Evolutionary conservation across 2,113 vertebrate species (phyloP), one percentile per base, ranked within the genome.

Genomic region (Dolichallabes microphthalmus): DNA sequence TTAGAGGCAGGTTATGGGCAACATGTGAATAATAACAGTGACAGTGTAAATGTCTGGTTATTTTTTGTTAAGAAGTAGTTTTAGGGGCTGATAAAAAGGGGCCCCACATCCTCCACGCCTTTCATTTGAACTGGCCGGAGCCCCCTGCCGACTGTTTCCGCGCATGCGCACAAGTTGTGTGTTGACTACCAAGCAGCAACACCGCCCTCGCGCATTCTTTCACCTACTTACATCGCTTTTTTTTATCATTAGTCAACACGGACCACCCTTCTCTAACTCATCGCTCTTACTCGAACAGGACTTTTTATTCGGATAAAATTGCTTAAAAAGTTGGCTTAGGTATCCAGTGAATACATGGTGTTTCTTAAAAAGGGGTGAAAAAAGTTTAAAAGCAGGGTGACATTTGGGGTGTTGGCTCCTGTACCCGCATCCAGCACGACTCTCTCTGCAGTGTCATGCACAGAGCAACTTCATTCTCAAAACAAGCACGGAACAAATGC

Each of bases 151-250:
- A 77, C 69, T 7, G 14, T 25, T 2, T 4, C 4, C 53, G 53
- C 86, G 68, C 82, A 76, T 53, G 66, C 82, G 64, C 76, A 83
- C 55, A 88, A 79, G 19, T 75, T 35, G 85, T 61, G 76, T 32
- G 86, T 64, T 76, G 39, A 7, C 66, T 80, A 60, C 57, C 27
- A 82, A 84, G 80, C 66, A 75, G 57, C 68, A 32, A 50, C 81
- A 80, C 64, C 76, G 52, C 85, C 82, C 87, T 77, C 53, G 71
- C 82, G 25, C 85, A 81, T 86, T 86, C 84, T 78, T 45, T 66
- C 83, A 76, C 77, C 25, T 50, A 82, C 83, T 85, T 74, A 50
- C 68, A 82, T 55, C 69, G 63, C 30, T 22, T 50, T 78, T 30
- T 30, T 4, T 57, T 25, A 30, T 60, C 45, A 32, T 73, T n/a